These are phyloP conservation scores for Drosophila nr. perissopoda DNA, from an alignment of 2,888 invertebrate species.

Conservation along the genomic window DNA sequence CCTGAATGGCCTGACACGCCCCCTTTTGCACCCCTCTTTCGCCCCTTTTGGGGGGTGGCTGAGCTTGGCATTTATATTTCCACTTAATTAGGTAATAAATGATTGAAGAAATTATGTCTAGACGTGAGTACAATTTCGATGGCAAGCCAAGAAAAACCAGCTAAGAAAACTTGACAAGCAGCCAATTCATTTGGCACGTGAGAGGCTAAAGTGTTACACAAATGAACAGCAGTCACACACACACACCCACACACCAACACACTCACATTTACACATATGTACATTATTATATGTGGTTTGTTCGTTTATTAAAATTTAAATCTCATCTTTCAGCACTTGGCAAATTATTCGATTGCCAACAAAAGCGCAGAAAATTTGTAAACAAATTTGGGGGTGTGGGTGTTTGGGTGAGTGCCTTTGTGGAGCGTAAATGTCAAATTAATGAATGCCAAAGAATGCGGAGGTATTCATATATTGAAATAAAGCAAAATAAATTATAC, in stretches of 20 bases:
- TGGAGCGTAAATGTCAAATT: conserved; percentile 73
- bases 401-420: conserved; percentile 30
- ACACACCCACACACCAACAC: conserved; percentile 7
- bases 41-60: conserved; percentile 48
- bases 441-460: conserved; percentile 75
- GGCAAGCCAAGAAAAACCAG: conserved; percentile 36
- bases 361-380: conserved; percentile 64
- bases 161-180: conserved; percentile 47
- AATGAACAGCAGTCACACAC: conserved; percentile 47
- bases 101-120: conserved; percentile 85
- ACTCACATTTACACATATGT: not conserved
- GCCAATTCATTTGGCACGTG: conserved; percentile 78
- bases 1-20: conserved; percentile 58
- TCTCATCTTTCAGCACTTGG: conserved; percentile 49
- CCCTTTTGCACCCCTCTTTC: conserved; percentile 14
- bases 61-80: conserved; percentile 81
- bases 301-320: conserved; percentile 18
- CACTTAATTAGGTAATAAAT: conserved; percentile 85
- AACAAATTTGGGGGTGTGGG: conserved; percentile 53
- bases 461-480: conserved; percentile 17
- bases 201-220: conserved; percentile 69
- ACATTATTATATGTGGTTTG: conserved; percentile 8
- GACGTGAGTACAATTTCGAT: conserved; percentile 85
- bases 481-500: not conserved
- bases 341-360: conserved; percentile 70